phyloP scores from a whole-genome alignment of 2,888 invertebrate genomes.

The Drosophila stalkeri region DNA sequence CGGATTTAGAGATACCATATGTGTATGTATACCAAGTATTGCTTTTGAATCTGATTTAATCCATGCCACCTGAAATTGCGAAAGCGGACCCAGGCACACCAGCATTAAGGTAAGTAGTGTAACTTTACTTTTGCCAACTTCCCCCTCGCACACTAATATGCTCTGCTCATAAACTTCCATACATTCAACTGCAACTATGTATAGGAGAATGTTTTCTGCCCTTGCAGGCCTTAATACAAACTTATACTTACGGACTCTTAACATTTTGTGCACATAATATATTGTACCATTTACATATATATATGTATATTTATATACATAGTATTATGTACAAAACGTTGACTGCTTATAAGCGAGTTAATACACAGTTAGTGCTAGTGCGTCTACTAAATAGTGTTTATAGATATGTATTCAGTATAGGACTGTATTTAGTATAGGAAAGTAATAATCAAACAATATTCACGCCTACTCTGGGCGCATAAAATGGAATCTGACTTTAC shows the following conservation, averaged over 20 bases:
- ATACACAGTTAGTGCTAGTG: neutral
- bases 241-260: constrained; percentile 16
- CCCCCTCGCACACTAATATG: neutral
- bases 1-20: constrained; percentile 95
- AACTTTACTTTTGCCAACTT: constrained; percentile 25
- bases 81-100: constrained; percentile 45
- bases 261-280: neutral
- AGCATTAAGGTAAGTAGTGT: constrained; percentile 24
- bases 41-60: constrained; percentile 96
- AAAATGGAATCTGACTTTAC: no score
- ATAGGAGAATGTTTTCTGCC: neutral
- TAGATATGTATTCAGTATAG: neutral
- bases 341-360: neutral
- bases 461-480: no score
- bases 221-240: constrained; percentile 20
- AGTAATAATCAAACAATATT: no score
- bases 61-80: constrained; percentile 92
- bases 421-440: no score
- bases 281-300: neutral
- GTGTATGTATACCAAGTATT: constrained; percentile 94
- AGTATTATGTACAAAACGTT: neutral
- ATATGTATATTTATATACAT: neutral
- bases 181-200: neutral
- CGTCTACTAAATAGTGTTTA: neutral
- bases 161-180: constrained; percentile 2